A percentile compares a stretch with the other conserved stretches of the same genome.
phyloP scores from a whole-genome alignment of 2,797 vertebrate genomes.

The Thunnus albacares region DNA sequence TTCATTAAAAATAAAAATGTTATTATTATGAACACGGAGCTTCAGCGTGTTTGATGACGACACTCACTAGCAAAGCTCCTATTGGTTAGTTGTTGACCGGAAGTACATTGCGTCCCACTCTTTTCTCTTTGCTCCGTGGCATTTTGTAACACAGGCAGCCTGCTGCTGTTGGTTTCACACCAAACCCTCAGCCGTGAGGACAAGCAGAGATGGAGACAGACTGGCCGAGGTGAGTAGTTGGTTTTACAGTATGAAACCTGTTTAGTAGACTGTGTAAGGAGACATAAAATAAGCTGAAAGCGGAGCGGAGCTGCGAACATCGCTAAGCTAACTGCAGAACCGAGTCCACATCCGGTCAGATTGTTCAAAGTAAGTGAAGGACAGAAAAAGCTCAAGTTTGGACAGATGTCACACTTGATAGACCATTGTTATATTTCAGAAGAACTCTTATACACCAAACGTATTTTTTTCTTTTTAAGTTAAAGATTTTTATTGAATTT shows the following conservation, averaged over 20 bases:
- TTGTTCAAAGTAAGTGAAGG: conserved; percentile 22
- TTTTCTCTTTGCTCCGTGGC: conserved; percentile 81
- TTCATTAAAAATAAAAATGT: neutral
- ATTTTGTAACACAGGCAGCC: conserved; percentile 47
- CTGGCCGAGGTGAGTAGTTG: conserved; percentile 55
- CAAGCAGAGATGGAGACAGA: conserved; percentile 17
- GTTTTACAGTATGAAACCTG: neutral
- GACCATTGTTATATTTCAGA: neutral
- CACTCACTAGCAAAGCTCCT: conserved; percentile 7
- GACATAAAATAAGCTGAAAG: conserved; percentile 26
- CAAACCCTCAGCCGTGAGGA: neutral
- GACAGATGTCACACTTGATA: neutral
- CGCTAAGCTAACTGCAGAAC: conserved; percentile 40
- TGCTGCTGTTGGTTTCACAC: neutral
- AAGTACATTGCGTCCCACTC: conserved; percentile 65
- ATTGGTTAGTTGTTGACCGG: conserved; percentile 75
- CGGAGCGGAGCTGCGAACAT: conserved; percentile 8
- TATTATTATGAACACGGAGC: conserved; percentile 41
- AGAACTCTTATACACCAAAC: too few relatives aligned
- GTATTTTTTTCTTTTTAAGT: too few relatives aligned
- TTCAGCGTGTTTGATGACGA: conserved; percentile 70
- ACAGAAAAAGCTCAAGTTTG: too few relatives aligned
- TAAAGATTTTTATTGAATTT: too few relatives aligned
- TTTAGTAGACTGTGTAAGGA: neutral
- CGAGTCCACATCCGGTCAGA: conserved; percentile 20